Evolutionary conservation across 1,140 invertebrate genomes (phyloP).

Genomic region (Trachymyrmex cornetzi): DNA sequence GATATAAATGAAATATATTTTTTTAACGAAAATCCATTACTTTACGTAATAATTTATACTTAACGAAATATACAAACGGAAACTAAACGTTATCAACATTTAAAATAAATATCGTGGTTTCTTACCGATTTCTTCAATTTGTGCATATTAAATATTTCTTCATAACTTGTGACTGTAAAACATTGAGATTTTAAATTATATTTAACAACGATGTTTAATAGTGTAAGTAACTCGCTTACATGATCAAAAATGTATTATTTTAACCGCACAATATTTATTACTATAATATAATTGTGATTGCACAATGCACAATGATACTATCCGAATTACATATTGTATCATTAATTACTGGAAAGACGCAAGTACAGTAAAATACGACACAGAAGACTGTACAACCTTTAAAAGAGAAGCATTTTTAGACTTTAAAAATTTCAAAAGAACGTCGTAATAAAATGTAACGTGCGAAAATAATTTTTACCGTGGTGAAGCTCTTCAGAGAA

Average conservation of each 20-base stretch:
- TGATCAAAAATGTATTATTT: constrained; percentile 10
- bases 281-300: background rate
- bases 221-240: background rate
- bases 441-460: background rate
- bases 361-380: constrained; percentile 49
- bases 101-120: no score
- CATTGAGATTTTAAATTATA: background rate
- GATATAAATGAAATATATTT: no score
- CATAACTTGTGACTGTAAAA: no score
- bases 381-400: constrained; percentile 30
- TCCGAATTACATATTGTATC: background rate
- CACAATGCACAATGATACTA: no score
- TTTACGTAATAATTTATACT: no score
- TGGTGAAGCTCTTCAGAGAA: constrained; percentile 11
- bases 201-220: background rate
- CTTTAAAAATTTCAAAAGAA: background rate
- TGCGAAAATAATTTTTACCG: background rate
- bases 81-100: no score
- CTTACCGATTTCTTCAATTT: no score
- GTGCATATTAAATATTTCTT: no score
- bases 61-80: no score
- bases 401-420: background rate
- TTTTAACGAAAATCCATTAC: no score
- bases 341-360: constrained; percentile 7
- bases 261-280: background rate